Conservation (phyloP, 2,888 invertebrate genomes). For the Tanytarsus gracilentus region DNA sequence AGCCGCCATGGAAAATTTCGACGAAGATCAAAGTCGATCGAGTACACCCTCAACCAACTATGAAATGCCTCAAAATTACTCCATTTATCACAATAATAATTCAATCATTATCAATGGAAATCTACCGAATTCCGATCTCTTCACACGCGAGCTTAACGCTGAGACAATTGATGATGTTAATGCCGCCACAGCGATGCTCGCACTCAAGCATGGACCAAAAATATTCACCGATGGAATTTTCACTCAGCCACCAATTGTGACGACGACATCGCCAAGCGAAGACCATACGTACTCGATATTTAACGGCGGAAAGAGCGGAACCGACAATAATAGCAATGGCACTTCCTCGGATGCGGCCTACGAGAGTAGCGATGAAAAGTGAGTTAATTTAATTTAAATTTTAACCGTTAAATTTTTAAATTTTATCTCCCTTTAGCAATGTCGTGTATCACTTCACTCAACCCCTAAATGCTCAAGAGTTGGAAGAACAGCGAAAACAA, state of each 20-base stretch:
- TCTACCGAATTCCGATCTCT: slow-evolving; percentile 20
- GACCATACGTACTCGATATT: slow-evolving; percentile 85
- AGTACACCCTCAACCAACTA: slow-evolving; percentile 34
- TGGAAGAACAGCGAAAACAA: slow-evolving; percentile 60
- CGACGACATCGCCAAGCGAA: slow-evolving; percentile 69
- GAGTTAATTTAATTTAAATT: slow-evolving; percentile 31
- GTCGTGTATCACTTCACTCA: slow-evolving; percentile 33
- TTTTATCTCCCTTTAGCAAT: slow-evolving; percentile 17
- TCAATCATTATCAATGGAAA: slow-evolving; percentile 28
- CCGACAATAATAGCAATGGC: slow-evolving; percentile 42
- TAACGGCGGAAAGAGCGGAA: slow-evolving; percentile 31
- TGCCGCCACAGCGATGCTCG: slow-evolving; percentile 79
- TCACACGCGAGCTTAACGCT: slow-evolving; percentile 34
- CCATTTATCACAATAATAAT: slow-evolving; percentile 25
- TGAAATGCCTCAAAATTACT: slow-evolving; percentile 16
- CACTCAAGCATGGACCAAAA: slow-evolving; percentile 75
- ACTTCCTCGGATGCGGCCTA: slow-evolving; percentile 50
- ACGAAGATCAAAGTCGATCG: slow-evolving; percentile 32
- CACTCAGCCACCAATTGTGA: slow-evolving; percentile 53
- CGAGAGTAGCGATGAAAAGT: slow-evolving; percentile 50
- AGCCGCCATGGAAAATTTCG: slow-evolving; percentile 38
- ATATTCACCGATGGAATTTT: slow-evolving; percentile 46
- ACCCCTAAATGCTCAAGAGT: slow-evolving; percentile 41
- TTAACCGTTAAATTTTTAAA: slow-evolving; percentile 5
- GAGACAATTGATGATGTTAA: slow-evolving; percentile 66